These are phyloP conservation scores for Phortica okadai DNA, from an alignment of 2,888 invertebrate species.

Conservation along the genomic window DNA sequence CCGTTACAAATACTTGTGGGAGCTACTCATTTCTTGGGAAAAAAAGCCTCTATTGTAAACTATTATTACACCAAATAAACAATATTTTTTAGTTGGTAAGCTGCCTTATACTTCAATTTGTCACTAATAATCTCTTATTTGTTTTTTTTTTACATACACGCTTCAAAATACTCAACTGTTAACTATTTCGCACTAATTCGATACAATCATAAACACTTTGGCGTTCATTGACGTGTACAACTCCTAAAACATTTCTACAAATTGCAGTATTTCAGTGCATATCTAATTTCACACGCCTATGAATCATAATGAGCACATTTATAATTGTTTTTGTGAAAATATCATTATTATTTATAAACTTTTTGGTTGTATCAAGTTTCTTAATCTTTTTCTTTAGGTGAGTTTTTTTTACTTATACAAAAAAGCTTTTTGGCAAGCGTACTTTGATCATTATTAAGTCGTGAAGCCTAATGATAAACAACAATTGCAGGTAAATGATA, in stretches of 20 bases:
- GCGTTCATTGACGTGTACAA: background rate
- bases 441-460: slow-evolving; percentile 1
- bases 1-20: slow-evolving; percentile 51
- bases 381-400: no score
- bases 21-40: background rate
- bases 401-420: background rate
- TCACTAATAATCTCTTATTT: no score
- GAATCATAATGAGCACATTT: background rate
- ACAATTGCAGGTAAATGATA: slow-evolving; percentile 46
- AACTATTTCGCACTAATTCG: slow-evolving; percentile 1
- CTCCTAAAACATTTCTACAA: slow-evolving; percentile 27
- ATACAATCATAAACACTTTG: background rate
- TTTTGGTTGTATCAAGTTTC: background rate
- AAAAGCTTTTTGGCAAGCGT: background rate
- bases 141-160: no score
- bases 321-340: background rate
- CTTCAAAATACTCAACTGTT: no score
- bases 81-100: no score
- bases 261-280: slow-evolving; percentile 35
- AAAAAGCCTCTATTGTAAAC: background rate
- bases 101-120: no score
- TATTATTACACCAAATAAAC: background rate
- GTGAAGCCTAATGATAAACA: background rate
- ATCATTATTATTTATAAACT: background rate
- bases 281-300: background rate